Conservation (phyloP, 2,113 vertebrate genomes). For the Bombycilla garrulus region DNA sequence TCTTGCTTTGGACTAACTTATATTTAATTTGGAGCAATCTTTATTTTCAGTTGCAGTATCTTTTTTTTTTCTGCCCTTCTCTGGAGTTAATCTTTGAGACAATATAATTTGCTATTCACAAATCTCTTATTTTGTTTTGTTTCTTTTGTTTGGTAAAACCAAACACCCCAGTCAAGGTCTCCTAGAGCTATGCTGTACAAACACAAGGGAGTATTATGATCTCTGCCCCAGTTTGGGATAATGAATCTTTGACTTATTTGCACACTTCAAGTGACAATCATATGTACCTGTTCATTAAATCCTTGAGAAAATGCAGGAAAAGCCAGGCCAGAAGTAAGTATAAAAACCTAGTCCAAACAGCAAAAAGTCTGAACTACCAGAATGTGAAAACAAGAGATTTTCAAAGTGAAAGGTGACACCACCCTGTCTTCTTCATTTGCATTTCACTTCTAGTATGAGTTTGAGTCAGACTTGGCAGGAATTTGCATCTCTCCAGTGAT, state of each 20-base stretch:
- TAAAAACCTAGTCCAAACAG: neutral
- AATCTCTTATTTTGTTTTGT: neutral
- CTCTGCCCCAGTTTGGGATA: neutral
- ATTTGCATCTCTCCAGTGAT: neutral
- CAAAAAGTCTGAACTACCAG: neutral
- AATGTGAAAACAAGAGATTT: neutral
- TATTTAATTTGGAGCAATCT: neutral
- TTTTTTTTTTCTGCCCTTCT: neutral
- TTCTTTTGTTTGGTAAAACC: neutral
- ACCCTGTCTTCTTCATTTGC: neutral
- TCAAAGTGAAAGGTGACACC: neutral
- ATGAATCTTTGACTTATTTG: neutral
- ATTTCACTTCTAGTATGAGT: neutral
- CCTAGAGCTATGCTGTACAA: neutral
- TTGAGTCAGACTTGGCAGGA: neutral
- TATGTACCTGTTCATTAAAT: neutral
- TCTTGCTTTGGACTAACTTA: neutral
- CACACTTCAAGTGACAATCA: neutral
- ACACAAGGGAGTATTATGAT: neutral
- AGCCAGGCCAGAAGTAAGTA: neutral
- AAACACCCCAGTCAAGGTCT: neutral
- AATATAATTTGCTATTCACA: neutral
- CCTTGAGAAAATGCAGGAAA: neutral
- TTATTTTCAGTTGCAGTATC: neutral
- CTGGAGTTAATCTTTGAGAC: neutral